Evolutionary conservation across 2,797 vertebrate genomes (phyloP), one percentile per base, ranked within the genome.

Genomic region (Gymnothorax javanicus): DNA sequence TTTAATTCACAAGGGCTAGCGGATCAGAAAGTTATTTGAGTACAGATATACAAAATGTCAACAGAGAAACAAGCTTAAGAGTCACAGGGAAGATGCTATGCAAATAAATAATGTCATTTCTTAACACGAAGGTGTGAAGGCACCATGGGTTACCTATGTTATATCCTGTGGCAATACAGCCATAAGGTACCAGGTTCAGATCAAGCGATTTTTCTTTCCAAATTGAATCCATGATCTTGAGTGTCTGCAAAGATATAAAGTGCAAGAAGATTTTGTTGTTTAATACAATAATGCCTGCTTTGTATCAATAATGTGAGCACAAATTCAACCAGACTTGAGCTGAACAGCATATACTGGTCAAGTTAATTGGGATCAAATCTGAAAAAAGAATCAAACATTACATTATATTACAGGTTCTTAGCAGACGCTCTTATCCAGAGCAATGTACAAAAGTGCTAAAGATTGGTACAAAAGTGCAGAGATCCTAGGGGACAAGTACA

Each of bases 101-200:
- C 15, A 7, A 54, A 52, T 54, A 20, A n/a, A 5, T 17, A 52
- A 54, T 79, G 12, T 15, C 20, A 52, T 17, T 17, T 23, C 17
- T 7, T 54, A 54, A 27, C 25, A 27, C 12, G 0, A 67, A 43
- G 6, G 17, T 79, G 75, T 27, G 15, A 15, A 62, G 4, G 64
- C 23, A 12, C 4, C 4, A 20, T 33, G 6, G 27, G 17, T n/a
- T 91, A 96, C 96, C 96, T 86, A 95, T 94, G 89, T 96, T 96
- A 88, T 94, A 87, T 91, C 96, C 96, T 4, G 96, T 97, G 85
- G 96, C 91, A 88, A 97, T 97, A 91, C 96, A 97, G 89, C 96
- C 96, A 52, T 97, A 97, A 0, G 96, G 96, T 33, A 96, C 88
- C 20, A 94, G 90, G 86, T 95, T 95, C 1, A 97, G 94, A 88